A percentile compares a stretch with the other conserved stretches of the same genome.
Conservation (phyloP, 2,888 invertebrate genomes). For the Drosophila pseudotalamancana region DNA sequence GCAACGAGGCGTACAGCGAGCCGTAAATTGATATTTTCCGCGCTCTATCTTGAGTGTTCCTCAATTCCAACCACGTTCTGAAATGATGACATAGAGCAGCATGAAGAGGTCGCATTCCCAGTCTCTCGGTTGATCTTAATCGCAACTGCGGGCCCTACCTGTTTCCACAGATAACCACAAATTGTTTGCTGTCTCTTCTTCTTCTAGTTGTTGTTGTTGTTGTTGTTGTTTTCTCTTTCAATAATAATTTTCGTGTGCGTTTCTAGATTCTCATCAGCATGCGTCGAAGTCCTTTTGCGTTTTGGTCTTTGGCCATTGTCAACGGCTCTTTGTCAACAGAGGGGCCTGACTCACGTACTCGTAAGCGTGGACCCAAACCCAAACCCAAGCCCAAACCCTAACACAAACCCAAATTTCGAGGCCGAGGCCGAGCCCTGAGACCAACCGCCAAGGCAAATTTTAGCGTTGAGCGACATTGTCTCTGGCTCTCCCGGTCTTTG, state of each 20-base stretch:
- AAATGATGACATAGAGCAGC: constrained; percentile 65
- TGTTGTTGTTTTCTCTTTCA: constrained; percentile 40
- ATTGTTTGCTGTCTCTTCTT: constrained; percentile 58
- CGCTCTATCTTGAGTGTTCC: constrained; percentile 39
- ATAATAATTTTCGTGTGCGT: constrained; percentile 61
- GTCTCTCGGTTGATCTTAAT: constrained; percentile 57
- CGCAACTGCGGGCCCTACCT: constrained; percentile 54
- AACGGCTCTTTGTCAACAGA: constrained; percentile 68
- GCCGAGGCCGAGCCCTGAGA: constrained; percentile 11
- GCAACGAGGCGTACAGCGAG: constrained; percentile 29
- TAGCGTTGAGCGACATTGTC: constrained; percentile 54
- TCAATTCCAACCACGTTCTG: constrained; percentile 49
- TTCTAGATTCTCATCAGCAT: constrained; percentile 75
- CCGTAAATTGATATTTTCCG: constrained; percentile 74
- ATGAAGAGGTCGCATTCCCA: constrained; percentile 6
- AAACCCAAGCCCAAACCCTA: constrained; percentile 7
- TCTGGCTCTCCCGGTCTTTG: constrained; percentile 55
- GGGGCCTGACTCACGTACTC: constrained; percentile 66
- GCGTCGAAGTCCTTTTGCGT: constrained; percentile 63
- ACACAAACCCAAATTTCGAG: constrained; percentile 1
- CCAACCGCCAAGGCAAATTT: constrained; percentile 55
- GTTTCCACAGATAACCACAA: constrained; percentile 71
- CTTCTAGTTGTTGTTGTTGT: neutral
- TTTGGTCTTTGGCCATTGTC: constrained; percentile 59
- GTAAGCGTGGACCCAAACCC: constrained; percentile 1